Conservation (phyloP, 2,113 vertebrate species). For the Hiodon tergisus region DNA sequence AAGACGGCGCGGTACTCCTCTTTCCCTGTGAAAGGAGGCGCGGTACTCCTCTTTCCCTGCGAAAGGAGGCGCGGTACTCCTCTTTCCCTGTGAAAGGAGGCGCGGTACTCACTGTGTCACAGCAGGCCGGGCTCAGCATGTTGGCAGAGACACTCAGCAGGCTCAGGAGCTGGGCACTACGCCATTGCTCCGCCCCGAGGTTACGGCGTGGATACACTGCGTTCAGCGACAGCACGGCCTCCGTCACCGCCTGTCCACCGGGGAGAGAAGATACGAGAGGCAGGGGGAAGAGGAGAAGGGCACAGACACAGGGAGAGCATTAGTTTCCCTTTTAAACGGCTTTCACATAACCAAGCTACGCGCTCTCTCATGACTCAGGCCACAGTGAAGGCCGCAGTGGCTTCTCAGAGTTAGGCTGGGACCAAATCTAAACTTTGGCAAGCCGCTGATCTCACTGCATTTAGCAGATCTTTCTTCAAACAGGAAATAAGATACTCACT, state of each 20-base stretch:
- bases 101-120: conserved; percentile 71
- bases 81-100: neutral
- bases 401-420: too few species aligned
- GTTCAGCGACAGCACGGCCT: conserved; percentile 76
- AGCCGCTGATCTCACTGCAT: too few species aligned
- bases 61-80: neutral
- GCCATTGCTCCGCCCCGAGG: conserved; percentile 81
- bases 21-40: neutral
- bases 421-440: too few species aligned
- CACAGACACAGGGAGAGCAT: neutral
- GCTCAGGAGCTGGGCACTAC: conserved; percentile 80
- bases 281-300: neutral
- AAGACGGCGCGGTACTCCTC: too few species aligned
- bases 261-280: neutral
- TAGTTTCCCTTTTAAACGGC: neutral
- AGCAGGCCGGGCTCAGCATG: conserved; percentile 76
- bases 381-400: too few species aligned
- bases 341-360: neutral
- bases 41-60: too few species aligned
- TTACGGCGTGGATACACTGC: conserved; percentile 77
- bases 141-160: conserved; percentile 63
- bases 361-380: neutral
- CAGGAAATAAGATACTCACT: too few species aligned
- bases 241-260: conserved; percentile 69
- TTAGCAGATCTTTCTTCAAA: too few species aligned